Base-by-base conservation (phyloP, 2,797 vertebrate species). In the Poecilia picta region DNA sequence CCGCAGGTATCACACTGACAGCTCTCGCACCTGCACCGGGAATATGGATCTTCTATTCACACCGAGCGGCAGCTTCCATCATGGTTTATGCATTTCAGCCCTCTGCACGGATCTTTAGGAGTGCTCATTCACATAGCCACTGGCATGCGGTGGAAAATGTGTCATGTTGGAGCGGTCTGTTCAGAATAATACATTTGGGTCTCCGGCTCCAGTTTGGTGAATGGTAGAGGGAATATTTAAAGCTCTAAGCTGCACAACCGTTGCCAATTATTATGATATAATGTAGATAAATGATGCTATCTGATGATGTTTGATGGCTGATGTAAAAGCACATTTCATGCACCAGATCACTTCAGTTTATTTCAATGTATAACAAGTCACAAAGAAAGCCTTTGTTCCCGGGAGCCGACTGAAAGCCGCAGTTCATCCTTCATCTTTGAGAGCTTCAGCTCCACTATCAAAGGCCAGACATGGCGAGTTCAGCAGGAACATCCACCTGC, bases 41-140 rank as follows among this genome's bases (percentile, higher is more conserved):
- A 83, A 79, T 90, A 81, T 90, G 86, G 83, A 89, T 86, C 79
- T 81, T 64, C 68, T 75, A 68, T 87, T 83, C 88, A 86, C 87
- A 81, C 77, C 20, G 72, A 86, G 59, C 81, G 64, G 78, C 83
- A 73, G 85, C 84, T 82, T 73, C 81, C 78, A 53, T 90, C 88
- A 90, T 90, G 89, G 80, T 91, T 93, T 87, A 92, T 94, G 90
- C 84, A 90, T 92, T 76, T 87, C 76, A 45, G 66, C 72, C 39
- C 73, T 83, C 80, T 53, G 70, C 55, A 10, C 72, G 66, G 83
- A 74, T 87, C 80, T 89, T 76, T 43, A 87, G 71, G 78, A 62
- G 74, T 39, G 73, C 82, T 74, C 77, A 86, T 70, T 78, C 75
- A 53, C 74, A 23, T 76, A 76, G 64, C 77, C 79, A 89, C 79